A percentile compares a stretch with the other conserved stretches of the same genome.
Conservation (phyloP, 92 coral and sea anemone species). For the Palythoa caribaeorum region DNA sequence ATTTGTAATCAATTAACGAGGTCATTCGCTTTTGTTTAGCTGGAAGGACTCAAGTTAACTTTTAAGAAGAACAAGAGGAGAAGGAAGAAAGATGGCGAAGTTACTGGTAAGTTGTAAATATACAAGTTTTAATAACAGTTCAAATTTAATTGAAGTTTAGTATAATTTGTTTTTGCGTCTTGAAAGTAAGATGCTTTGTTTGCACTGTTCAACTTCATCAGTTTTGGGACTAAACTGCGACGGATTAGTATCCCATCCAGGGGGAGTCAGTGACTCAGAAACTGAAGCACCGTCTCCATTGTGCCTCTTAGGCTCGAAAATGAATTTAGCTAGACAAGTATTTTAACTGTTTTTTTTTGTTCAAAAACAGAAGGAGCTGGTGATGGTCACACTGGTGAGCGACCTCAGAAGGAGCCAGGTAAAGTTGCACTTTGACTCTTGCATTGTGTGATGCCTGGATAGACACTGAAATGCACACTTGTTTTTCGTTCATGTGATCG, state of each 20-base stretch:
- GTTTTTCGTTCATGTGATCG: neutral
- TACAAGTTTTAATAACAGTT: too few relatives aligned
- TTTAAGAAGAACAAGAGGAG: constrained; percentile 93
- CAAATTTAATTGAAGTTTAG: too few relatives aligned
- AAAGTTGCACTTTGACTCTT: neutral
- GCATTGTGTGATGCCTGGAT: neutral
- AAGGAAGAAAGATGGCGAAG: constrained; percentile 85
- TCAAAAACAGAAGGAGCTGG: constrained; percentile 55
- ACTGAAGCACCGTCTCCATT: too few relatives aligned
- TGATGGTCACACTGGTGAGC: constrained; percentile 60
- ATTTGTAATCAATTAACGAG: neutral
- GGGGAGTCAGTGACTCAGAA: too few relatives aligned
- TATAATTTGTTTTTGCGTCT: too few relatives aligned
- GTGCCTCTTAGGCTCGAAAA: too few relatives aligned
- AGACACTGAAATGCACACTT: neutral
- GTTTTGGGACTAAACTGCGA: too few relatives aligned
- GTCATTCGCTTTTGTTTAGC: constrained; percentile 56
- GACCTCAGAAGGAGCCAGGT: constrained; percentile 48
- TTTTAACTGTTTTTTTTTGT: neutral
- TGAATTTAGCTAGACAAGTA: neutral
- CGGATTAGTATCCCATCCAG: too few relatives aligned
- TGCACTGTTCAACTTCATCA: too few relatives aligned
- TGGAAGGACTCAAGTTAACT: constrained; percentile 94
- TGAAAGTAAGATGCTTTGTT: neutral
- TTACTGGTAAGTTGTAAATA: constrained; percentile 29